Evolutionary conservation across 1,140 invertebrate genomes (phyloP).

Genomic region (Hyles vespertilio): DNA sequence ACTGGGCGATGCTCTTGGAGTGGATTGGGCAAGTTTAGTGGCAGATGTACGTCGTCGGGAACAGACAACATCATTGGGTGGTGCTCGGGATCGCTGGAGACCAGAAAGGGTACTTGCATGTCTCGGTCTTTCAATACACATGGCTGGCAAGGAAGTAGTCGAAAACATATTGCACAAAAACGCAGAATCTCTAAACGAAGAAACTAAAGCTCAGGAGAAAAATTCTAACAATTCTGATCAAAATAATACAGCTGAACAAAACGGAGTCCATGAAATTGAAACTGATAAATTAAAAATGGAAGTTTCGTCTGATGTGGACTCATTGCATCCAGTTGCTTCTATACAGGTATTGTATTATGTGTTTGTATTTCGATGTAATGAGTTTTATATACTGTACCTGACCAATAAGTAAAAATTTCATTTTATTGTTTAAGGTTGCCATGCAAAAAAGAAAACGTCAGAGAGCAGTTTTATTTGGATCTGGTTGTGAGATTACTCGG

Average conservation of each 20-base stretch:
- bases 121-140: slow-evolving; percentile 83
- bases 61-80: slow-evolving; percentile 71
- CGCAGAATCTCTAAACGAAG: slow-evolving; percentile 44
- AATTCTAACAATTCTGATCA: slow-evolving; percentile 18
- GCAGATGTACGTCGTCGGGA: slow-evolving; percentile 82
- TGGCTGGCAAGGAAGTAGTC: slow-evolving; percentile 81
- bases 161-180: slow-evolving; percentile 78
- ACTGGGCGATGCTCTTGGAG: slow-evolving; percentile 91
- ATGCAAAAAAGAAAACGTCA: slow-evolving; percentile 68
- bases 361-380: background rate
- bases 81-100: slow-evolving; percentile 85
- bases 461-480: slow-evolving; percentile 63
- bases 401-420: too few relatives aligned
- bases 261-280: slow-evolving; percentile 29
- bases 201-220: slow-evolving; percentile 14
- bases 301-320: slow-evolving; percentile 36
- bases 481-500: slow-evolving; percentile 72
- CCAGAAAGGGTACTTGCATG: slow-evolving; percentile 82
- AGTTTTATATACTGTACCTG: background rate
- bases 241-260: slow-evolving; percentile 25
- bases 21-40: slow-evolving; percentile 93
- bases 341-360: slow-evolving; percentile 73
- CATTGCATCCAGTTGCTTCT: slow-evolving; percentile 77
- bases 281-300: slow-evolving; percentile 18
- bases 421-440: slow-evolving; percentile 50